phyloP scores from a whole-genome alignment of 1,140 invertebrate genomes.

The Heliothis virescens region DNA sequence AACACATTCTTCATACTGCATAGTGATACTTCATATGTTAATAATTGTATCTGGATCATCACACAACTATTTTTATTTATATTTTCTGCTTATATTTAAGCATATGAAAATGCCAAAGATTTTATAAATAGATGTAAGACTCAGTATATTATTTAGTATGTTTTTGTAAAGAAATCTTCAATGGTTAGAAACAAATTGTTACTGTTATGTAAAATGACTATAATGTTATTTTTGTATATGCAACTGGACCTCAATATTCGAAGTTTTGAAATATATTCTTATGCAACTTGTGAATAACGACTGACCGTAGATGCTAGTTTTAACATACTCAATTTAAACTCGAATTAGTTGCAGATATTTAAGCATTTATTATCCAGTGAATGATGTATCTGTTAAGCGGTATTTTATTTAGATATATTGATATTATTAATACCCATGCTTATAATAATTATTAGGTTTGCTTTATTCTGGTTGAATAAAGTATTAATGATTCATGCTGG shows the following conservation, averaged over 20 bases:
- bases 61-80: constrained; percentile 66
- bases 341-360: constrained; percentile 69
- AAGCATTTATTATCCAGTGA: constrained; percentile 66
- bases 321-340: constrained; percentile 75
- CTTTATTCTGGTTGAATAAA: constrained; percentile 46
- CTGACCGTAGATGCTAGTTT: constrained; percentile 79
- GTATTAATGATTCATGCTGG: constrained; percentile 41
- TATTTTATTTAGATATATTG: constrained; percentile 58
- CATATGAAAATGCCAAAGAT: constrained; percentile 83
- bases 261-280: constrained; percentile 76
- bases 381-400: constrained; percentile 55
- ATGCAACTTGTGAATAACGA: constrained; percentile 78
- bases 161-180: constrained; percentile 59
- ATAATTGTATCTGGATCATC: constrained; percentile 48
- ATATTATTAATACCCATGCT: constrained; percentile 47
- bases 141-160: constrained; percentile 65
- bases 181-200: constrained; percentile 85
- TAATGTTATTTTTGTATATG: constrained; percentile 83
- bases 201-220: constrained; percentile 79
- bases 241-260: constrained; percentile 76
- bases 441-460: constrained; percentile 44
- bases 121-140: constrained; percentile 80
- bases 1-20: constrained; percentile 49
- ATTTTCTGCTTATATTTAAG: constrained; percentile 70
- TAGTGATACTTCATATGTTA: constrained; percentile 21